A percentile compares a stretch with the other conserved stretches of the same genome.
phyloP scores from a whole-genome alignment of 2,888 invertebrate species.

The Ceramica pisi region DNA sequence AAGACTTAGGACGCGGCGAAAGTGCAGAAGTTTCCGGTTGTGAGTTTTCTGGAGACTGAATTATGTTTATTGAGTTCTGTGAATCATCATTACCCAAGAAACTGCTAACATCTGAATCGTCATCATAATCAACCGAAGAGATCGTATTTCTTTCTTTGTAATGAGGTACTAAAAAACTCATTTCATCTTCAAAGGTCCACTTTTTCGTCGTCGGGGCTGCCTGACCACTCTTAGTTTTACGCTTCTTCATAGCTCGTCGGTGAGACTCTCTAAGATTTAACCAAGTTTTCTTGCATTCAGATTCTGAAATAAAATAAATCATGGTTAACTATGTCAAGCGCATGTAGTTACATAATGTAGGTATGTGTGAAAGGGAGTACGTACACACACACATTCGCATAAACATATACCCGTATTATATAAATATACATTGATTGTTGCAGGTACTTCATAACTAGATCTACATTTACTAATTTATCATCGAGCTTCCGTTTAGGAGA shows the following conservation, averaged over 20 bases:
- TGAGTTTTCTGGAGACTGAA: no score
- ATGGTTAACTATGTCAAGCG: no score
- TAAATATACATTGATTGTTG: no score
- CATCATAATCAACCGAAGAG: no score
- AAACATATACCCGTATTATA: no score
- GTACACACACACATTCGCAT: no score
- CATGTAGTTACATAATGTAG: no score
- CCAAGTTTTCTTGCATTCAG: slow-evolving; percentile 63
- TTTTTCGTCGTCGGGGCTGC: slow-evolving; percentile 61
- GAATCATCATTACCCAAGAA: slow-evolving; percentile 58
- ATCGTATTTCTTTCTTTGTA: slow-evolving; percentile 49
- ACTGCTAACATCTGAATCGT: background rate
- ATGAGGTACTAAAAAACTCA: slow-evolving; percentile 64
- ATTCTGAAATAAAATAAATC: slow-evolving; percentile 52
- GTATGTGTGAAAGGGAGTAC: no score
- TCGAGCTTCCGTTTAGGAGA: slow-evolving; percentile 60
- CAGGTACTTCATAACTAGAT: slow-evolving; percentile 57
- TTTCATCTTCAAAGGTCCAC: slow-evolving; percentile 65
- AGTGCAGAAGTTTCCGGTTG: no score
- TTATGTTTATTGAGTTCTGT: slow-evolving; percentile 47
- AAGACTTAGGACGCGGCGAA: no score
- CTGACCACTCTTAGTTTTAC: slow-evolving; percentile 63
- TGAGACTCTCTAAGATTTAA: slow-evolving; percentile 59
- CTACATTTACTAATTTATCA: slow-evolving; percentile 57
- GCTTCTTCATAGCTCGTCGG: slow-evolving; percentile 57